These are phyloP conservation scores for Erpornis zantholeuca DNA, from an alignment of 2,113 vertebrate genomes.

Conservation along the genomic window DNA sequence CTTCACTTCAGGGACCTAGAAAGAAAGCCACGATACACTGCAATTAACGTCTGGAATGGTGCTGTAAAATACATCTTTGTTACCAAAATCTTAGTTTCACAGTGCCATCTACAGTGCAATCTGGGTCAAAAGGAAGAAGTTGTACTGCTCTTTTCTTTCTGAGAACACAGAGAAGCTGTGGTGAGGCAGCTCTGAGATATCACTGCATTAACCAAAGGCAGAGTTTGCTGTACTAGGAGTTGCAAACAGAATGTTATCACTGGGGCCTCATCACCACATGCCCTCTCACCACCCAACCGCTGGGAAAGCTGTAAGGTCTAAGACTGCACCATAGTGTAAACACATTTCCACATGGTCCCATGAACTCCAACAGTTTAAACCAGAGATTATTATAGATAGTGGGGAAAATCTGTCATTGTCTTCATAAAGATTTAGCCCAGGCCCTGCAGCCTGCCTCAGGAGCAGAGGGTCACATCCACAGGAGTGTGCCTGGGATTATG, in stretches of 20 bases:
- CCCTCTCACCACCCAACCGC: background rate
- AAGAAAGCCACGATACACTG: conserved; percentile 48
- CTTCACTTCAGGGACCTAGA: conserved; percentile 62
- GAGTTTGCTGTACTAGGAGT: background rate
- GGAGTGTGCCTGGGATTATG: fast-evolving
- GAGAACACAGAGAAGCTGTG: background rate
- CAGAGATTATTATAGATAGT: background rate
- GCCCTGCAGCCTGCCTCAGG: background rate
- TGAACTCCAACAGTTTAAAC: background rate
- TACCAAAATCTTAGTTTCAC: conserved; percentile 26
- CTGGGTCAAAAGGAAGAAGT: background rate
- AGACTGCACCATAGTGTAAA: background rate
- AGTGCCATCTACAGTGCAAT: conserved; percentile 9
- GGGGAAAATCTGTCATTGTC: background rate
- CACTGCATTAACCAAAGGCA: background rate
- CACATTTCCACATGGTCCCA: background rate
- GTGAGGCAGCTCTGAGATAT: background rate
- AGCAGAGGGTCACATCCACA: background rate
- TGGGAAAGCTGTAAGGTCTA: background rate
- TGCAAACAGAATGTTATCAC: background rate
- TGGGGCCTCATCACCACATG: fast-evolving
- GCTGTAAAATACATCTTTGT: background rate
- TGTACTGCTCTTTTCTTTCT: background rate
- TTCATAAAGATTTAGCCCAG: background rate
- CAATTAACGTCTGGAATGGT: conserved; percentile 50